These are phyloP conservation scores for Alethe castanea DNA, from an alignment of 2,113 vertebrate genomes.

Conservation along the genomic window DNA sequence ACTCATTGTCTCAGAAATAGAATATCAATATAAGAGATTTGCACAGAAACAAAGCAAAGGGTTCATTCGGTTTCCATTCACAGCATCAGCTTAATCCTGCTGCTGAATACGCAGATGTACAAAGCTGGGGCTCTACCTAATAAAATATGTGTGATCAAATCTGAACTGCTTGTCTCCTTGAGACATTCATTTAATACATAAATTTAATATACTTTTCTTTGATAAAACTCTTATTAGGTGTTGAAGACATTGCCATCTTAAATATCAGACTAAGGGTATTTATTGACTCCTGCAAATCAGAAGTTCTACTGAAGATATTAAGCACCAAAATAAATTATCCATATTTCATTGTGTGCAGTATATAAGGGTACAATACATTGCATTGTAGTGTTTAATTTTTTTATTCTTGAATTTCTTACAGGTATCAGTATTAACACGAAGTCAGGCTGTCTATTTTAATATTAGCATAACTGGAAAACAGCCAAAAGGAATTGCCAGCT, in stretches of 20 bases:
- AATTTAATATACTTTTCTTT: constrained; percentile 45
- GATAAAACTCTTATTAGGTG: constrained; percentile 36
- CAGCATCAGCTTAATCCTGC: background rate
- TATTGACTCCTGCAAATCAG: background rate
- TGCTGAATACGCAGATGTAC: background rate
- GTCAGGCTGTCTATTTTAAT: background rate
- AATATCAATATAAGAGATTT: background rate
- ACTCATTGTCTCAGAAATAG: background rate
- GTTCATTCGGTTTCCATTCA: background rate
- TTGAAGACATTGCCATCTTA: background rate
- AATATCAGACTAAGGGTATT: constrained; percentile 25
- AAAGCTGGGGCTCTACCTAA: constrained; percentile 3
- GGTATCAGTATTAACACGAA: background rate
- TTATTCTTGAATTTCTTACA: background rate
- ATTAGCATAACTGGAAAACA: background rate
- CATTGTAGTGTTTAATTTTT: background rate
- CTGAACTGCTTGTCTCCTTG: constrained; percentile 23
- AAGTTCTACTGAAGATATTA: background rate
- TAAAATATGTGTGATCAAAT: constrained; percentile 28
- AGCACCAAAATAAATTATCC: background rate
- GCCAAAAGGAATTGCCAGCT: background rate
- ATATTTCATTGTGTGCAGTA: background rate
- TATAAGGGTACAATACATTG: background rate
- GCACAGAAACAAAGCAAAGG: background rate
- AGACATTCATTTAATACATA: constrained; percentile 19